These are phyloP conservation scores for Copidosoma aretas DNA, from an alignment of 2,888 invertebrate species.

Conservation along the genomic window DNA sequence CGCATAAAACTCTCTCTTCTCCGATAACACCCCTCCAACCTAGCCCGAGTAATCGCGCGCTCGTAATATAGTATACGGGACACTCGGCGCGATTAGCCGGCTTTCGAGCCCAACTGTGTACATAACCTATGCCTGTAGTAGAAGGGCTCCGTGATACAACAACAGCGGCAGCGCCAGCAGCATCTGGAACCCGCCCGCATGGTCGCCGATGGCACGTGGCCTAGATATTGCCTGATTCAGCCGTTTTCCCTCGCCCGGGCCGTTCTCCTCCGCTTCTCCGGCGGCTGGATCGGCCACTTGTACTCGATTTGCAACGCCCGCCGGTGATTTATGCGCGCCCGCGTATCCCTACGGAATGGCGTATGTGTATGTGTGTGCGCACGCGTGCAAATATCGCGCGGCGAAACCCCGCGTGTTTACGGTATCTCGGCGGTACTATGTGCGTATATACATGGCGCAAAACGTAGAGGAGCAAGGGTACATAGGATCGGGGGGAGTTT, in stretches of 20 bases:
- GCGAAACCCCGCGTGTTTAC: neutral
- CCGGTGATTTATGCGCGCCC: slow-evolving; percentile 1
- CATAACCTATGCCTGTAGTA: no score
- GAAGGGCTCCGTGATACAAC: neutral
- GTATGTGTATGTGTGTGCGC: neutral
- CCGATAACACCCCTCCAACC: no score
- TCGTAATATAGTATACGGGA: no score
- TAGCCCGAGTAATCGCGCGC: no score
- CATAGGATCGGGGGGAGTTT: slow-evolving; percentile 24
- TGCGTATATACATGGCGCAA: no score
- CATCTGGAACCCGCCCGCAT: slow-evolving; percentile 25
- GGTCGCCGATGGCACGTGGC: slow-evolving; percentile 28
- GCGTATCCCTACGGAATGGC: neutral
- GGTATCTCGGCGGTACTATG: neutral
- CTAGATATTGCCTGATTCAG: slow-evolving; percentile 39
- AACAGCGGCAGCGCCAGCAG: neutral
- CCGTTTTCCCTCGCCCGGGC: neutral
- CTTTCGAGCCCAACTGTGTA: no score
- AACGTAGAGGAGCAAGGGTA: neutral
- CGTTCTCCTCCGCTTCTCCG: neutral
- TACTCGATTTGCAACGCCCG: neutral
- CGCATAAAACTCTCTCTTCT: no score
- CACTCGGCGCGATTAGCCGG: no score
- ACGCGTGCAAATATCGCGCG: neutral
- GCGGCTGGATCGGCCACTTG: no score